A percentile compares a stretch with the other conserved stretches of the same genome.
Evolutionary conservation across 2,113 vertebrate genomes (phyloP).

Genomic region (Chloroceryle aenea): DNA sequence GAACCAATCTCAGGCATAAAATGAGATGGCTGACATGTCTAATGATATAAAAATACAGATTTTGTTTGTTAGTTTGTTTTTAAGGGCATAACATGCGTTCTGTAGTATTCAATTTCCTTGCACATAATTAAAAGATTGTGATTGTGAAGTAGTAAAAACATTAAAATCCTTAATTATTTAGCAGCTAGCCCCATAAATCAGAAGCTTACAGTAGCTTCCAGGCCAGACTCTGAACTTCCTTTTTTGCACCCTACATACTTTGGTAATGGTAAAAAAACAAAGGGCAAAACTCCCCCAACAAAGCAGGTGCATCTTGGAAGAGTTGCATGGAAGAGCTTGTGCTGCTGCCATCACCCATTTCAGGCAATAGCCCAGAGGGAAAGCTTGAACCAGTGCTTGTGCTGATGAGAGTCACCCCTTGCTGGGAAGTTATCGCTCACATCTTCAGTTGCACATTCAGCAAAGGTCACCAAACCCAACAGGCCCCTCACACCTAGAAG

Average conservation of each 20-base stretch:
- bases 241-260: neutral
- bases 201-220: neutral
- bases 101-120: neutral
- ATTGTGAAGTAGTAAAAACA: neutral
- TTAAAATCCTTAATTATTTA: neutral
- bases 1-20: neutral
- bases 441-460: neutral
- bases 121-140: neutral
- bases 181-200: neutral
- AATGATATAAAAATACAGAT: neutral
- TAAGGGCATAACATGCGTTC: rapidly evolving
- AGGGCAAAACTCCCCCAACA: neutral
- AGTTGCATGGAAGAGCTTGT: neutral
- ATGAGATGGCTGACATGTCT: neutral
- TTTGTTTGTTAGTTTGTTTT: too few relatives aligned
- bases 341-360: neutral
- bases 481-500: too few relatives aligned
- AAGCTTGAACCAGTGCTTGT: neutral
- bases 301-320: neutral
- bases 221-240: neutral
- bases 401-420: neutral
- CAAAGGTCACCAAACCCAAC: neutral
- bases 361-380: neutral
- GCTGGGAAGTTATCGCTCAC: neutral
- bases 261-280: neutral